Evolutionary conservation across 2,888 invertebrate species (phyloP), one percentile per base, ranked within the genome.

Genomic region (Thymelicus sylvestris): DNA sequence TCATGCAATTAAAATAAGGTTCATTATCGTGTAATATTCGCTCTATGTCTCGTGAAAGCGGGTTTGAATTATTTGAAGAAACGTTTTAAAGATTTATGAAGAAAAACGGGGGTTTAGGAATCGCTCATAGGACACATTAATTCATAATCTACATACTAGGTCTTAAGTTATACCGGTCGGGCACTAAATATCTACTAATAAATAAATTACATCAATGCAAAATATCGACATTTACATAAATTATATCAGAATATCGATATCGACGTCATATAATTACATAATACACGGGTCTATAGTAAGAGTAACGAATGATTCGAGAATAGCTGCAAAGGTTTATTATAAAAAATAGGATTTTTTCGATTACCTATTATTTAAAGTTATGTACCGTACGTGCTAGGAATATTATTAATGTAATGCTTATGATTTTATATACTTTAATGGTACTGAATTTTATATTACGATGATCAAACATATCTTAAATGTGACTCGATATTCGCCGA

Each of bases 41-140:
- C 44, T 7, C 19, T 8, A 7, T 19, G 7, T 52, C 50, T 52
- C 50, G 15, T 52, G 50, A 19, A 2, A 52, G 50, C 19, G 50
- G 50, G 15, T 52, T n/a, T 7, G 19, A 7, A 7, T 52, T 15
- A 52, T 52, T 52, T 19, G 50, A 52, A 19, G 15, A 52, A 52
- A 52, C 12, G n/a, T 52, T 52, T 52, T 52, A 52, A 15, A 52
- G 19, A 52, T 47, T 13, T 13, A 47, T 19, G 38, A 39, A n/a
- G 59, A 47, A 31, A 57, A 60, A 38, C 39, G 48, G 48, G 50
- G 48, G 52, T 12, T 19, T 67, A 67, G 67, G 60, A 67, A 60
- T 60, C 67, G 19, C 6, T 39, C 13, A 39, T 67, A 60, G 60
- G 60, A 67, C 39, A 50, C 67, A 12, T 60, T 12, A 12, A 60